These are phyloP conservation scores for Drosophila melanosoma DNA, from an alignment of 2,888 invertebrate genomes.

Conservation along the genomic window DNA sequence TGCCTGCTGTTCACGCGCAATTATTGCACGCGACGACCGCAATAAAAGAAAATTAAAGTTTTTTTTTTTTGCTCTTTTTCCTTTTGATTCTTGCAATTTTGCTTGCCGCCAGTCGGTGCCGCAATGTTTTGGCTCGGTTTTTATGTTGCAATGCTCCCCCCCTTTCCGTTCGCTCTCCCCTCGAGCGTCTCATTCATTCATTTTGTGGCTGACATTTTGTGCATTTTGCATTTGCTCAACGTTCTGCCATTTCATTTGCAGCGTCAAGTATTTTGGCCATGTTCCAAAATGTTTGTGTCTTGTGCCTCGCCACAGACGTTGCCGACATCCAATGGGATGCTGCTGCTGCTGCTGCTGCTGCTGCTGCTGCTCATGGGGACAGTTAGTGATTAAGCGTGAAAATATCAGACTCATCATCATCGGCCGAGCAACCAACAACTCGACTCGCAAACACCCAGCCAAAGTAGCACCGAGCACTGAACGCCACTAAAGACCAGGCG, in stretches of 20 bases:
- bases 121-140: conserved; percentile 55
- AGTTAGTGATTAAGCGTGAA: conserved; percentile 83
- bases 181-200: conserved; percentile 11
- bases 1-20: conserved; percentile 71
- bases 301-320: conserved; percentile 52
- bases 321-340: conserved; percentile 43
- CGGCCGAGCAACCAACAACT: conserved; percentile 35
- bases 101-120: conserved; percentile 45
- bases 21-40: conserved; percentile 80
- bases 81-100: conserved; percentile 50
- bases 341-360: conserved; percentile 24
- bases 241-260: conserved; percentile 80
- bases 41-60: conserved; percentile 78
- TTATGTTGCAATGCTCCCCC: conserved; percentile 6
- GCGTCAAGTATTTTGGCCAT: conserved; percentile 78
- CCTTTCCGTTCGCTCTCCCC: neutral
- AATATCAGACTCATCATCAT: conserved; percentile 74
- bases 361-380: conserved; percentile 64
- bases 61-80: conserved; percentile 28
- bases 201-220: conserved; percentile 59
- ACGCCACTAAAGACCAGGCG: conserved; percentile 27
- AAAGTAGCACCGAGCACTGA: neutral
- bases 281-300: conserved; percentile 71
- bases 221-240: conserved; percentile 61
- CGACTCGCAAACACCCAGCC: conserved; percentile 7